Evolutionary conservation across 2,888 invertebrate genomes (phyloP), one percentile per base, ranked within the genome.

Genomic region (Drosophila lacicola): DNA sequence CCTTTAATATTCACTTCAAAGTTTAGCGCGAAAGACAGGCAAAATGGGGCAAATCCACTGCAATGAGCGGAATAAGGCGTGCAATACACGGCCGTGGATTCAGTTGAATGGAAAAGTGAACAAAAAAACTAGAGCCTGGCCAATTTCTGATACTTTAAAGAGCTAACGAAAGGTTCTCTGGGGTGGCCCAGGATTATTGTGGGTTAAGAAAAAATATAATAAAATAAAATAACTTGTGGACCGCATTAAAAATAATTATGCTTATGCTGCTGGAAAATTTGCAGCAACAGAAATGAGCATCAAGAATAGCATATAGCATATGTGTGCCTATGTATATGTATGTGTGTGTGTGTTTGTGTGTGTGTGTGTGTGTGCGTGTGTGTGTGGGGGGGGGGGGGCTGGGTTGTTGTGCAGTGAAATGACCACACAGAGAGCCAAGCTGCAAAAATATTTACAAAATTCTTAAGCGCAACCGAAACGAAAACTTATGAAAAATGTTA

Each of bases 401-500:
- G 13, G 45, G 47, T 56, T 70, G 51, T 53, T 70, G 57, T 72
- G 56, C 66, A 49, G 62, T 54, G 37, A 71, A 82, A 56, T 87
- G 80, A 88, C 85, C 88, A 72, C 88, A 88, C 63, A 73, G 79
- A 63, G 53, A 65, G 55, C 54, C 72, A 72, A 70, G 76, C 57
- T 75, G 71, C 65, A 76, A 80, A 85, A 80, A 88, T 82, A 70
- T 80, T 81, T 70, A 74, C 83, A 85, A 83, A 74, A 88, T 84
- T 84, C 88, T 88, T 86, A 74, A 78, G 81, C 75, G 76, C 74
- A 82, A 88, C 86, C 77, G 67, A 86, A 88, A 86, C 78, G 83
- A 75, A 88, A 86, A 84, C 80, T 88, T 84, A 88, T 84, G 88
- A 88, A 88, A 79, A 82, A 84, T 87, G 25, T 79, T 84, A 88